phyloP scores from a whole-genome alignment of 2,888 invertebrate species.

The Lasioglossum marginatum region DNA sequence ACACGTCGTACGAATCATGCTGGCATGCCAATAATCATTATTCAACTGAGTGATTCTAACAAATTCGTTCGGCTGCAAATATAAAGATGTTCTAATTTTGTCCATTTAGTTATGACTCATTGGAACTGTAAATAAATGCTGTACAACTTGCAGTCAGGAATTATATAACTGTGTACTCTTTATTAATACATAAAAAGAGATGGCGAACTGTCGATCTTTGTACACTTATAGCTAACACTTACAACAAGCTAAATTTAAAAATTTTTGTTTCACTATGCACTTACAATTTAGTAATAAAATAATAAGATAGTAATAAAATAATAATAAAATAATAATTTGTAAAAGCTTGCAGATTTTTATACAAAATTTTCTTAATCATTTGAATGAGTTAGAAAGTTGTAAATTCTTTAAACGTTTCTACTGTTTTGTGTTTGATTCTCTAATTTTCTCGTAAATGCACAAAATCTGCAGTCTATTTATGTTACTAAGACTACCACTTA shows the following conservation, averaged over 20 bases:
- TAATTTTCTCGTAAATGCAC: too few species aligned
- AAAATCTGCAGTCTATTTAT: too few species aligned
- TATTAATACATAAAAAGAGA: neutral
- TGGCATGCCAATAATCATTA: constrained; percentile 44
- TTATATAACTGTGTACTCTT: neutral
- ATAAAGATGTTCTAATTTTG: neutral
- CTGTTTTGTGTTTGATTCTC: too few species aligned
- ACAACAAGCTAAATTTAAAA: neutral
- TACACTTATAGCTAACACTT: neutral
- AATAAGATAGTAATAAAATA: too few species aligned
- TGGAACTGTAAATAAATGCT: neutral
- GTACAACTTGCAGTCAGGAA: neutral
- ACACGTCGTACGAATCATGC: constrained; percentile 54
- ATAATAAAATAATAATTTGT: too few species aligned
- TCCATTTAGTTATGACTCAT: neutral
- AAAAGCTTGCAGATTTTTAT: too few species aligned
- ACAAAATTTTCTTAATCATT: neutral
- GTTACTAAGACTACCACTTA: too few species aligned
- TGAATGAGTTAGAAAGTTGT: neutral
- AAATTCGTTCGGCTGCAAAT: neutral
- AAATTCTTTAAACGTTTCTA: too few species aligned
- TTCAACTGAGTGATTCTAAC: constrained; percentile 22
- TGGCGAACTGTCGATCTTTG: too few species aligned
- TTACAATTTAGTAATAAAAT: too few species aligned
- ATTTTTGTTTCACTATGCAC: neutral